Percentiles rank a stretch among this genome's conserved stretches.
Conservation (phyloP, 1,140 invertebrate species). For the Sycophaga agraensis region DNA sequence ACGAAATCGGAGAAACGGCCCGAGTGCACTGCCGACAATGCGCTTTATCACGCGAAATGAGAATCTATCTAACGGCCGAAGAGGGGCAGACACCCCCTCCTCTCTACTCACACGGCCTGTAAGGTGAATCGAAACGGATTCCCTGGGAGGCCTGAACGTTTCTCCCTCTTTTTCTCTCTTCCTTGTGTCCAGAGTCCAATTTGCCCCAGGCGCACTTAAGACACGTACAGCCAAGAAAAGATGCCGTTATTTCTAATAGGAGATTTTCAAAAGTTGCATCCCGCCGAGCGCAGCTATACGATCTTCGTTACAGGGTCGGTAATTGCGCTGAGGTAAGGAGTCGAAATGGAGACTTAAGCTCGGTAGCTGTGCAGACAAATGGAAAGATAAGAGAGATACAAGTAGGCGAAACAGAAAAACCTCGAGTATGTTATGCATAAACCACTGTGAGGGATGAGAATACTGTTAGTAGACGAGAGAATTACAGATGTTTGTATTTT, state of each 20-base stretch:
- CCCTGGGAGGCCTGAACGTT: background rate
- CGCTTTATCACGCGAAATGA: constrained; percentile 11
- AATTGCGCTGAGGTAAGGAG: constrained; percentile 13
- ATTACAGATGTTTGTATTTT: too few relatives aligned
- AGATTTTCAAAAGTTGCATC: constrained; percentile 55
- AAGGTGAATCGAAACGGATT: background rate
- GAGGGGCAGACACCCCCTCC: background rate
- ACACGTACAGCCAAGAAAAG: constrained; percentile 37
- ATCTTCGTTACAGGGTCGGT: constrained; percentile 23
- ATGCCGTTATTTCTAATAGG: constrained; percentile 54
- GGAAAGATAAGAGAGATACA: background rate
- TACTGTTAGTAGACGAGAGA: too few relatives aligned
- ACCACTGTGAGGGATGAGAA: too few relatives aligned
- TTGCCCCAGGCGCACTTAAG: constrained; percentile 30
- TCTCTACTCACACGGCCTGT: background rate
- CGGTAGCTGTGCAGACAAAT: constrained; percentile 16
- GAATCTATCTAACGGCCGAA: constrained; percentile 19
- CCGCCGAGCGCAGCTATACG: constrained; percentile 35
- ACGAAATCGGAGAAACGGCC: too few relatives aligned
- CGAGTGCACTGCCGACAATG: too few relatives aligned
- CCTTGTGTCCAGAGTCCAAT: constrained; percentile 26
- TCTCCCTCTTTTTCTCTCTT: background rate
- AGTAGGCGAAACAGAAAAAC: background rate
- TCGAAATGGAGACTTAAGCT: constrained; percentile 16
- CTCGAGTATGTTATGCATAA: too few relatives aligned